phyloP scores from a whole-genome alignment of 1,140 invertebrate genomes.

The Diachasmimorpha longicaudata region DNA sequence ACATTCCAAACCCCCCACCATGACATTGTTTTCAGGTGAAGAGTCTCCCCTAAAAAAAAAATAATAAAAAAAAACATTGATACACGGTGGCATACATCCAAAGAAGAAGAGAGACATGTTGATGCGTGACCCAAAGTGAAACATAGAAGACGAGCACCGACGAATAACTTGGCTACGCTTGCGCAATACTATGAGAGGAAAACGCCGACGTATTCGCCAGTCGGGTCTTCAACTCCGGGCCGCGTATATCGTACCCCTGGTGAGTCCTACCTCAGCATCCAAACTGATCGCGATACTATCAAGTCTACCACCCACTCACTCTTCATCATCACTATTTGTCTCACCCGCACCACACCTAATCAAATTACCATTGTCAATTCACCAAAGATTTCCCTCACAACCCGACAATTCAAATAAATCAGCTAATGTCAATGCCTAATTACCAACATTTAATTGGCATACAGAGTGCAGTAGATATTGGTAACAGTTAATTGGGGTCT shows the following conservation, averaged over 20 bases:
- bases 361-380: no score
- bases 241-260: constrained; percentile 39
- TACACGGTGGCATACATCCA: not conserved
- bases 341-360: no score
- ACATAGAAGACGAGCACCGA: constrained; percentile 16
- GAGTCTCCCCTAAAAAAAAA: not conserved
- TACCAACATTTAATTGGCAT: not conserved
- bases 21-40: no score
- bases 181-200: constrained; percentile 44
- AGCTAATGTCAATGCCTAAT: not conserved
- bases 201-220: constrained; percentile 50
- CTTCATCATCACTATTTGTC: not conserved
- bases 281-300: not conserved
- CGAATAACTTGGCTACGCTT: constrained; percentile 40
- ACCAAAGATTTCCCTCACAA: no score
- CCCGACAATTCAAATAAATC: no score
- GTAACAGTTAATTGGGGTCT: not conserved
- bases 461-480: not conserved
- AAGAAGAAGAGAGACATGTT: not conserved
- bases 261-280: not conserved
- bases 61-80: not conserved
- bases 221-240: constrained; percentile 57
- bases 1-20: not conserved
- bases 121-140: not conserved
- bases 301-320: not conserved